Evolutionary conservation across 2,113 vertebrate species (phyloP).

Genomic region (Pachyramphus minor): DNA sequence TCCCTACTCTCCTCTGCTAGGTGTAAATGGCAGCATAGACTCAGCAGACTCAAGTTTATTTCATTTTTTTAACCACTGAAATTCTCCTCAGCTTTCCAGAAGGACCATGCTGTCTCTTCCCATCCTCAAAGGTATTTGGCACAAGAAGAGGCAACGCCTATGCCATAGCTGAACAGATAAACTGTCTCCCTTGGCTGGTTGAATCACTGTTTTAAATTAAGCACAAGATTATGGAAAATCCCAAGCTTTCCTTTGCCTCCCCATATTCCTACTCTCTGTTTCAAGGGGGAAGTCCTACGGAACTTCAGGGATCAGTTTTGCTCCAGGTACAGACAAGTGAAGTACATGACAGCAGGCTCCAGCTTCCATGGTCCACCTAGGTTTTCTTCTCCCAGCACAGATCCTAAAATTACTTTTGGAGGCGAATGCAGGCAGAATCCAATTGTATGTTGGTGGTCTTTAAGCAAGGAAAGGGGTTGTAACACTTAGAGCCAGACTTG

Average conservation of each 20-base stretch:
- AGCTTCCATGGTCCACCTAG: not conserved
- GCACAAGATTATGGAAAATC: slow-evolving; percentile 21
- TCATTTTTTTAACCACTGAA: not conserved
- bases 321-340: not conserved
- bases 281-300: not conserved
- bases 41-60: not conserved
- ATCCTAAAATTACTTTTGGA: not conserved
- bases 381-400: not conserved
- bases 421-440: not conserved
- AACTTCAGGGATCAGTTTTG: not conserved
- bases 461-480: not conserved
- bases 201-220: slow-evolving; percentile 12
- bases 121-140: slow-evolving; percentile 26
- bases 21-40: not conserved
- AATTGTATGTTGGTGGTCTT: not conserved
- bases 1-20: not conserved
- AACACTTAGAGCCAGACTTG: fast-evolving
- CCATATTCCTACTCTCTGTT: not conserved
- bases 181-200: not conserved
- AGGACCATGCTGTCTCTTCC: not conserved
- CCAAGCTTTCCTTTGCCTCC: not conserved
- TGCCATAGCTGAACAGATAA: slow-evolving; percentile 14
- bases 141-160: slow-evolving; percentile 12
- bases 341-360: fast-evolving
- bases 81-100: not conserved